phyloP scores from a whole-genome alignment of 2,888 invertebrate species.

The Omphaloscelis lunosa region DNA sequence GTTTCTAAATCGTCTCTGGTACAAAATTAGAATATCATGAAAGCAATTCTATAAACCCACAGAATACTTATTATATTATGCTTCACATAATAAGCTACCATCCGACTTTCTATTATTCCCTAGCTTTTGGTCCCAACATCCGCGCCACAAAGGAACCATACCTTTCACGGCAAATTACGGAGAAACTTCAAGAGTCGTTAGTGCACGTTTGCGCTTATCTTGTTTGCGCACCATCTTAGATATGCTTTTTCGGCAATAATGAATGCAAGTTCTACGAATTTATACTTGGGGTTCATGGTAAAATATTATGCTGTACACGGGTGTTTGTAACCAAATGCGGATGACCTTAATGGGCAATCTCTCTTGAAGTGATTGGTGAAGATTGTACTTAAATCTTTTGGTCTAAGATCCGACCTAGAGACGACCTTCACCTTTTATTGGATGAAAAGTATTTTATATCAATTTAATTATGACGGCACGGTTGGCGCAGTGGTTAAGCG shows the following conservation, averaged over 20 bases:
- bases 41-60: too few species aligned
- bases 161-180: conserved; percentile 52
- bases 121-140: conserved; percentile 1
- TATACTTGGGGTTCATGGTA: conserved; percentile 12
- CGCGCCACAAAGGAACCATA: conserved; percentile 27
- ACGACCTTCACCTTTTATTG: too few species aligned
- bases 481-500: too few species aligned
- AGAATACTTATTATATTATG: too few species aligned
- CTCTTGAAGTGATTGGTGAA: not conserved
- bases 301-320: conserved; percentile 12
- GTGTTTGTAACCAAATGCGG: not conserved
- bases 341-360: not conserved
- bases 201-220: conserved; percentile 61
- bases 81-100: too few species aligned
- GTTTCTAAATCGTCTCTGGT: too few species aligned
- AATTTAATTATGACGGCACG: too few species aligned
- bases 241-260: conserved; percentile 58
- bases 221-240: conserved; percentile 50
- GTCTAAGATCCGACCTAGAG: too few species aligned
- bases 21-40: too few species aligned
- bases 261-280: conserved; percentile 47
- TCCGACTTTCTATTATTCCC: not conserved
- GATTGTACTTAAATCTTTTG: too few species aligned
- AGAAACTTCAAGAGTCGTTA: conserved; percentile 66
- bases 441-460: too few species aligned